Evolutionary conservation across 2,797 vertebrate species (phyloP).

Genomic region (Naso thynnoides): DNA sequence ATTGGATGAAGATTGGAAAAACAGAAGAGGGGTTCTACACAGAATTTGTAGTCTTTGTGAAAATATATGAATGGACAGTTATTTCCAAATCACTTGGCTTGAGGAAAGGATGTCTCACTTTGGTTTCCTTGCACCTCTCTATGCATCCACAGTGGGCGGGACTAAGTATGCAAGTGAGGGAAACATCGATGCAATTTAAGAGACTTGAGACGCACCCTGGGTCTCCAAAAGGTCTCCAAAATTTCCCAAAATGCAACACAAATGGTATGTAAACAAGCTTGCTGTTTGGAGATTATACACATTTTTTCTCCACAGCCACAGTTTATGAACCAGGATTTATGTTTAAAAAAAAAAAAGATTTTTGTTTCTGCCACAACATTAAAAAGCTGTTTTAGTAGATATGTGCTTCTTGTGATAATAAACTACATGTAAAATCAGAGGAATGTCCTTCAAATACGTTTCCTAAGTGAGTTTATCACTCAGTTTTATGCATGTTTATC

Average conservation of each 20-base stretch:
- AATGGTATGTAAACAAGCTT: neutral
- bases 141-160: too few species aligned
- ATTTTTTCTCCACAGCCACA: neutral
- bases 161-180: too few species aligned
- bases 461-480: neutral
- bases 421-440: neutral
- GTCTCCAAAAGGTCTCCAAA: neutral
- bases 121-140: too few species aligned
- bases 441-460: neutral
- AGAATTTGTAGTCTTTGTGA: too few species aligned
- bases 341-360: neutral
- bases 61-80: too few species aligned
- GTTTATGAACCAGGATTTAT: neutral
- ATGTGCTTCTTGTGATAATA: neutral
- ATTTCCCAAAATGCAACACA: conserved; percentile 19
- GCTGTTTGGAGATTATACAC: neutral
- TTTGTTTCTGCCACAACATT: too few species aligned
- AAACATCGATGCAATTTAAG: too few species aligned
- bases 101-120: too few species aligned
- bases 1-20: too few species aligned
- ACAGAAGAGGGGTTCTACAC: too few species aligned
- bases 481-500: neutral
- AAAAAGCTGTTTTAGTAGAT: neutral
- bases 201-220: too few species aligned
- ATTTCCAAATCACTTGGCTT: too few species aligned